Base-by-base conservation (phyloP, 2,113 vertebrate genomes). In the Paratilapia polleni region DNA sequence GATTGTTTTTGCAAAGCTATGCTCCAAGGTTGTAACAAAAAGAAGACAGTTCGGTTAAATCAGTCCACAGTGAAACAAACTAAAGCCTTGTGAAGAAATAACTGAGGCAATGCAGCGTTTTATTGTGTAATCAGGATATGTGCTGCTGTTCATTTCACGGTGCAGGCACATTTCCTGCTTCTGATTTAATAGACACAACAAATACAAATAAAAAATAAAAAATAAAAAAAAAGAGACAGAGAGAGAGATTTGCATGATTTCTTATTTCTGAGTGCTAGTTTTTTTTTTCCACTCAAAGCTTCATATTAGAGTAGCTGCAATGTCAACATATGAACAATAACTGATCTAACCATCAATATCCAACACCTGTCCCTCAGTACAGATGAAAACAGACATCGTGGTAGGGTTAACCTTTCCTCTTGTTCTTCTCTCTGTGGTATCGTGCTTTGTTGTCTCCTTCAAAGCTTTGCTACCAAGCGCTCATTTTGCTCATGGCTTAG, bases 161-260 rank as follows among this genome's bases (percentile, higher is more conserved):
- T 56, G 8, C 14, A 41, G 79, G 84, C 80, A 88, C 91, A 63
- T 79, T 88, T 83, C 63, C 81, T 82, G 60, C 64, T 78, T 81
- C 60, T 76, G 59, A 87, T 90, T 88, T 92, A 79, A 82, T 86
- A 74, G 66, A 83, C 66, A 76, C 64, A 84, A 31, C 28, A 31
- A 31, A n/a, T n/a, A n/a, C n/a, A 31, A 31, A 31, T 3, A 31
- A 31, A 31, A 31, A 31, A 31, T 3, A 57, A 74, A 52, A 20
- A 68, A 11, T 1, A 66, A n/a, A 43, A 43, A 64, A 43, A 66
- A 68, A 2, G 17, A 47, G 13, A 43, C 26, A 34, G 64, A 47
- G 56, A 77, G 41, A 66, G 59, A 83, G 2, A 81, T 41, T 36
- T 91, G 95, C 95, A 95, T 95, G 93, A n/a, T 91, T 92, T 88